Evolutionary conservation across 2,797 vertebrate genomes (phyloP).

Genomic region (Mionectes olivaceus): DNA sequence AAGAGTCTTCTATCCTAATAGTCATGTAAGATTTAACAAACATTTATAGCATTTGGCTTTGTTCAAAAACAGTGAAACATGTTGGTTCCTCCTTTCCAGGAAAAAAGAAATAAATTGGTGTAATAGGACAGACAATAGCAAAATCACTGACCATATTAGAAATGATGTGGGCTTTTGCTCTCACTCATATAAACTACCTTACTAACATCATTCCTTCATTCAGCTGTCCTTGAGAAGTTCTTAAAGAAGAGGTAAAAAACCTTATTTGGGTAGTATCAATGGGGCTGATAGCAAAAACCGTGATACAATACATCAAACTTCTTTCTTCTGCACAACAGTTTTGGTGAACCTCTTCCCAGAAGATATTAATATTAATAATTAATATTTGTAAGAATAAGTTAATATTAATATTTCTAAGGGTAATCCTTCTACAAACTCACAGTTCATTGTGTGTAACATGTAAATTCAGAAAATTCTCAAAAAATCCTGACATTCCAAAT

Average conservation of each 20-base stretch:
- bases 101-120: background rate
- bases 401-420: background rate
- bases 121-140: background rate
- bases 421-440: background rate
- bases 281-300: background rate
- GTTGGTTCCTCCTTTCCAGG: background rate
- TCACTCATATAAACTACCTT: background rate
- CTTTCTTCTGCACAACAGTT: background rate
- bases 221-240: background rate
- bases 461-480: background rate
- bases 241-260: background rate
- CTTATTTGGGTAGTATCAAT: background rate
- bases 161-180: background rate
- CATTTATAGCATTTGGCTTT: background rate
- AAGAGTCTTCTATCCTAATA: constrained; percentile 3
- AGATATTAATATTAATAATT: too few species aligned
- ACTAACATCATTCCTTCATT: background rate
- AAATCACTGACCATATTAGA: background rate
- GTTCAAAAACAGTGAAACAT: background rate
- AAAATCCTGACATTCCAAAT: background rate
- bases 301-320: background rate
- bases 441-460: background rate
- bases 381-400: too few species aligned
- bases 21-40: background rate
- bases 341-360: background rate